Evolutionary conservation across 1,140 invertebrate genomes (phyloP), one percentile per base, ranked within the genome.

Genomic region (Zaprionus lachaisei): DNA sequence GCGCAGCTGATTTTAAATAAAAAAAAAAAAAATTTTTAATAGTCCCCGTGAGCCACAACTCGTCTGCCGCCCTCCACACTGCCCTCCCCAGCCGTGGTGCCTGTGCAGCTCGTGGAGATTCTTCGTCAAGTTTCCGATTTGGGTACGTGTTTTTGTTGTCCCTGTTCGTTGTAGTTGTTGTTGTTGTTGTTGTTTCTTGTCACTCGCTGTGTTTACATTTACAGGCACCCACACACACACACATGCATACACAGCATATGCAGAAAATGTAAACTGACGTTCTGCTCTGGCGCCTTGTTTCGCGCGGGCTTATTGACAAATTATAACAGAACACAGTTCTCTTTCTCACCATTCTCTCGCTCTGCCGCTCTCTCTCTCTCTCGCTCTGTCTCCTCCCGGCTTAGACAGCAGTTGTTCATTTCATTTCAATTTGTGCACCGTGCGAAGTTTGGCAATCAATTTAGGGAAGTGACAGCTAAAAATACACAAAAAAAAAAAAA

Each of bases 301-400:
- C 84, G 81, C 84, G 84, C 84, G 83, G 83, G 83, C 78, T 81
- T 79, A 89, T 84, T 87, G 80, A 75, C 84, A 87, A 87, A 87
- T 77, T 58, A 70, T 71, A 75, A 75, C 60, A 47, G 51, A 70
- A 34, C 9, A 63, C 38, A 28, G n/a, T 55, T 51, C 47, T 51
- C 47, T 51, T 51, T 51, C 47, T 24, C 34, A 34, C 54, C 34
- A 5, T 28, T 41, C 31, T 54, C 47, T 38, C 49, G 24, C 17
- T 51, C 28, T 54, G 34, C 26, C 26, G 28, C 20, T 58, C 15
- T 31, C 17, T n/a, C 28, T 24, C 49, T 57, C 41, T 4, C 41
- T 0, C 28, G 4, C 20, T 20, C 9, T 49, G 31, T 20, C 49
- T 56, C 65, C 65, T 69, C 41, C 54, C 64, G 57, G 65, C 65